phyloP scores from a whole-genome alignment of 2,888 invertebrate species.

The Callyntrura guangdongensis region DNA sequence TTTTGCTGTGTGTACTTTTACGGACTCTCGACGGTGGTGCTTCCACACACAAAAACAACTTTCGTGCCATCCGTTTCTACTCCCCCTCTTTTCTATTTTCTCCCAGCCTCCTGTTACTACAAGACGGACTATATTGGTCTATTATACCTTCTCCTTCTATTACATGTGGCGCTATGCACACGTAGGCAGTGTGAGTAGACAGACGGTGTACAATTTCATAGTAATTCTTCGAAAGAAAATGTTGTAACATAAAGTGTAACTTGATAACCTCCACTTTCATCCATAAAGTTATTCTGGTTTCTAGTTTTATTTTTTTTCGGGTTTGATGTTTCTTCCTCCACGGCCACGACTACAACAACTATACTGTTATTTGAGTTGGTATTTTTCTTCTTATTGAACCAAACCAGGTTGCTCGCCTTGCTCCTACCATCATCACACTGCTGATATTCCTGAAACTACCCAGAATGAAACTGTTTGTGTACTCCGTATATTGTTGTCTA shows the following conservation, averaged over 20 bases:
- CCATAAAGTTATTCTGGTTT: slow-evolving; percentile 71
- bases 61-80: slow-evolving; percentile 20
- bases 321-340: slow-evolving; percentile 50
- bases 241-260: slow-evolving; percentile 74
- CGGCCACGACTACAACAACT: neutral
- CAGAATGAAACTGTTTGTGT: neutral
- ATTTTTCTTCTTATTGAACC: slow-evolving; percentile 1
- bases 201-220: slow-evolving; percentile 66
- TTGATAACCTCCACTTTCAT: slow-evolving; percentile 76
- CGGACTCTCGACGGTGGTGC: slow-evolving; percentile 18
- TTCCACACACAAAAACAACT: slow-evolving; percentile 34
- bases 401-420: neutral
- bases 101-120: slow-evolving; percentile 23
- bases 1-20: slow-evolving; percentile 7
- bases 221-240: slow-evolving; percentile 66
- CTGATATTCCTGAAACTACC: no score
- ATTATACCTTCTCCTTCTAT: no score
- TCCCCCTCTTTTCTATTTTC: neutral
- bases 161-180: neutral
- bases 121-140: no score
- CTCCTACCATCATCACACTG: slow-evolving; percentile 9
- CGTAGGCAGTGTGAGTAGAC: slow-evolving; percentile 42
- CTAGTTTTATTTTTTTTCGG: slow-evolving; percentile 53
- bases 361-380: slow-evolving; percentile 10
- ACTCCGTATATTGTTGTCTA: neutral